A percentile compares a stretch with the other conserved stretches of the same genome.
Evolutionary conservation across 2,888 invertebrate species (phyloP).

Genomic region (Rhagium mordax): DNA sequence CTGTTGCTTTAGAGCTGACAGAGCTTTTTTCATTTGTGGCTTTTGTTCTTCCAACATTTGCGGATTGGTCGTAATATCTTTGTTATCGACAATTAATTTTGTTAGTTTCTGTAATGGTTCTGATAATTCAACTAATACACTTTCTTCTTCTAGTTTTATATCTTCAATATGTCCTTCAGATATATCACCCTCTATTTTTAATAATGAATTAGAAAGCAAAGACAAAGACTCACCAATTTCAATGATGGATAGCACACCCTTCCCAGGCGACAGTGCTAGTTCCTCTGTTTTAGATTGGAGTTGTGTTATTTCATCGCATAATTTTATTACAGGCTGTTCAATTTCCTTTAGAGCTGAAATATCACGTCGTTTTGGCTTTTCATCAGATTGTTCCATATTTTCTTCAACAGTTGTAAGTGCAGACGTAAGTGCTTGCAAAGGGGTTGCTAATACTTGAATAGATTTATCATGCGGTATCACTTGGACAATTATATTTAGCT

Average conservation of each 20-base stretch:
- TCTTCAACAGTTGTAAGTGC: neutral
- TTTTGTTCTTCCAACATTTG: conserved; percentile 19
- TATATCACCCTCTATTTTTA: conserved; percentile 19
- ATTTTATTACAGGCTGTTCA: neutral
- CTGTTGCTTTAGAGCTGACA: conserved; percentile 19
- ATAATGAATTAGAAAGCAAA: conserved; percentile 35
- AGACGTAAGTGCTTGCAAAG: neutral
- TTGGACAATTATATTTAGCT: too few species aligned
- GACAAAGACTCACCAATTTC: conserved; percentile 39
- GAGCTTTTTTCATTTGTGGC: conserved; percentile 34
- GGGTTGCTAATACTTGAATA: neutral
- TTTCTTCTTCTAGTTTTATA: conserved; percentile 15
- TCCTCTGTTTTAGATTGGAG: neutral
- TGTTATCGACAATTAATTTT: conserved; percentile 37
- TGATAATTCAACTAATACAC: conserved; percentile 31
- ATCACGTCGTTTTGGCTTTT: neutral
- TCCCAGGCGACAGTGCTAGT: conserved; percentile 29
- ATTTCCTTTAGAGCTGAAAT: neutral
- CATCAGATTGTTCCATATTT: neutral
- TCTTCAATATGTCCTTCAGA: conserved; percentile 16
- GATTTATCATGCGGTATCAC: neutral
- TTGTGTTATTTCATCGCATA: neutral
- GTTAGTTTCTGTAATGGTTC: conserved; percentile 44
- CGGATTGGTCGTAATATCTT: conserved; percentile 37
- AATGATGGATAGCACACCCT: conserved; percentile 40